phyloP scores from a whole-genome alignment of 2,888 invertebrate genomes.

The Dynastes tityus region DNA sequence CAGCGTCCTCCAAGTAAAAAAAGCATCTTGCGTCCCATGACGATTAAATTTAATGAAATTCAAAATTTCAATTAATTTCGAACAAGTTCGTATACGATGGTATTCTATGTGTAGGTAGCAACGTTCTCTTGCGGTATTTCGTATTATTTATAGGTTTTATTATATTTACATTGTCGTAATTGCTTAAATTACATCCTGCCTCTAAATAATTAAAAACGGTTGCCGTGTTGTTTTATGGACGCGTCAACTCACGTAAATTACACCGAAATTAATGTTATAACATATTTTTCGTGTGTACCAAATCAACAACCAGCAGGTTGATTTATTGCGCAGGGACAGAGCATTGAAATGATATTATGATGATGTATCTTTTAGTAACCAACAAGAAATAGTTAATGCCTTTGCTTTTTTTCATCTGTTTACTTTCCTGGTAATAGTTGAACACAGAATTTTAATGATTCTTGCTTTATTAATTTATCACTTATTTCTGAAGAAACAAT shows the following conservation, averaged over 20 bases:
- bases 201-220: slow-evolving; percentile 18
- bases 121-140: slow-evolving; percentile 25
- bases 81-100: not conserved
- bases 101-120: not conserved
- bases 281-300: not conserved
- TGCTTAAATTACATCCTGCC: slow-evolving; percentile 34
- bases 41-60: slow-evolving; percentile 15
- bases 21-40: not conserved
- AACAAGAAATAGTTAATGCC: too few species aligned
- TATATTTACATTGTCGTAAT: slow-evolving; percentile 32
- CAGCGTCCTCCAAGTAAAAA: too few species aligned
- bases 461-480: too few species aligned
- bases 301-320: not conserved
- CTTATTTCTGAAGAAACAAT: too few species aligned
- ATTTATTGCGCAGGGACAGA: not conserved
- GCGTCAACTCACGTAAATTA: slow-evolving; percentile 1
- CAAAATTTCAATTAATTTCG: slow-evolving; percentile 7
- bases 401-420: too few species aligned
- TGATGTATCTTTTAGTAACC: too few species aligned
- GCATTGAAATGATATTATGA: not conserved
- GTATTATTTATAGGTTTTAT: slow-evolving; percentile 20
- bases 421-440: too few species aligned
- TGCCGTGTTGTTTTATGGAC: slow-evolving; percentile 13
- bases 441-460: too few species aligned
- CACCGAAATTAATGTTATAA: slow-evolving; percentile 5